A percentile compares a stretch with the other conserved stretches of the same genome.
Conservation (phyloP, 2,797 vertebrate genomes). For the Sylvia borin region DNA sequence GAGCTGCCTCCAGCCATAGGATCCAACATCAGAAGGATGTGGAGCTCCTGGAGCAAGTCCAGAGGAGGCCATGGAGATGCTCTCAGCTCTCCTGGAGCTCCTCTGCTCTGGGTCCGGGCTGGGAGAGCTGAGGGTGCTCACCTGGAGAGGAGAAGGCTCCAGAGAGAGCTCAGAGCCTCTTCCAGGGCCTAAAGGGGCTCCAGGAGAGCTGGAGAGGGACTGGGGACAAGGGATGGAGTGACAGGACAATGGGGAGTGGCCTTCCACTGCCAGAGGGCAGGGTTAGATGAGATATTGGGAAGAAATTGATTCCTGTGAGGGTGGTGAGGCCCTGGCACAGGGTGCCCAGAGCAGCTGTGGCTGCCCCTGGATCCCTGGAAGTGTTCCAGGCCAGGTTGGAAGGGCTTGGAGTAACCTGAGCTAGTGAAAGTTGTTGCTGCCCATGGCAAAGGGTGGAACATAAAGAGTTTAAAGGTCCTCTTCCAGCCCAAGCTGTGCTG, state of each 20-base stretch:
- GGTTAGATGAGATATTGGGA: accelerated
- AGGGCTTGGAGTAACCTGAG: background rate
- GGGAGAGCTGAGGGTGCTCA: background rate
- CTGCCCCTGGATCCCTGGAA: background rate
- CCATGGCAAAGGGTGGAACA: accelerated
- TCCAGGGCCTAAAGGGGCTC: accelerated
- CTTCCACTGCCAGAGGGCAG: background rate
- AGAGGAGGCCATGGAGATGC: background rate
- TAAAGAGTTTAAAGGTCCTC: background rate
- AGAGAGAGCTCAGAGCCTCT: background rate
- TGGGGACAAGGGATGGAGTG: accelerated
- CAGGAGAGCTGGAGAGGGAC: background rate
- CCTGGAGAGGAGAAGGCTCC: background rate
- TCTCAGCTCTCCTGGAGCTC: accelerated
- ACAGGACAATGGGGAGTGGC: background rate
- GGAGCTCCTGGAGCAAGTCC: background rate
- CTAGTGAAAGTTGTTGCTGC: accelerated
- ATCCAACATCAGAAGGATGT: accelerated
- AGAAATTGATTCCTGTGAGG: accelerated
- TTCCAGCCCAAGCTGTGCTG: background rate
- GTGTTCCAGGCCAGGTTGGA: accelerated
- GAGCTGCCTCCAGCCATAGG: background rate
- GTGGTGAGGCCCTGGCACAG: background rate
- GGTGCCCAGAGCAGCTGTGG: background rate
- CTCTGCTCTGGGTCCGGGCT: background rate